Evolutionary conservation across 2,797 vertebrate genomes (phyloP).

Genomic region (Erethizon dorsatum): DNA sequence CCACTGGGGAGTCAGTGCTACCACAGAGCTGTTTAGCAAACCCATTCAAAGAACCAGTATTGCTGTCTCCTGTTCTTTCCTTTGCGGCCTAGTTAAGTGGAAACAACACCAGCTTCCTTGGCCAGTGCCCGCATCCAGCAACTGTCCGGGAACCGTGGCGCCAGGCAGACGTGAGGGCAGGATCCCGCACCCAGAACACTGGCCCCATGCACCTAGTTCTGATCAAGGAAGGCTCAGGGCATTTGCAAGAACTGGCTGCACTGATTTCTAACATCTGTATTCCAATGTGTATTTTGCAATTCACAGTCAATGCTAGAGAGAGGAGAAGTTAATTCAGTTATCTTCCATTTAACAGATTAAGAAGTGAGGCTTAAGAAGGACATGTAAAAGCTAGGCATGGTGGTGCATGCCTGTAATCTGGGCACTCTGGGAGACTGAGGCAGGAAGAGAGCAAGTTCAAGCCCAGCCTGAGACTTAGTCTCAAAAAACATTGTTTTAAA

Average conservation of each 20-base stretch:
- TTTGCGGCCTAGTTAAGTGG: background rate
- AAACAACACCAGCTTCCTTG: background rate
- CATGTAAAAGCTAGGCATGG: background rate
- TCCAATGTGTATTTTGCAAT: too few relatives aligned
- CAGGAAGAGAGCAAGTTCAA: background rate
- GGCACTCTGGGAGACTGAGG: background rate
- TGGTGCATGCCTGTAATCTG: background rate
- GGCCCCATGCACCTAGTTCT: fast-evolving
- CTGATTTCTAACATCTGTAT: background rate
- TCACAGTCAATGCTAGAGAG: fast-evolving
- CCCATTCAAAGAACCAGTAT: background rate
- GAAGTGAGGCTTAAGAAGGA: background rate
- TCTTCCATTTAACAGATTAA: background rate
- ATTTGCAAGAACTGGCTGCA: fast-evolving
- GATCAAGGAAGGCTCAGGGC: fast-evolving
- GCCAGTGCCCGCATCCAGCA: background rate
- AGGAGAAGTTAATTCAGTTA: background rate
- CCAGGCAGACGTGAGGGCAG: fast-evolving
- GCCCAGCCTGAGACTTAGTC: background rate
- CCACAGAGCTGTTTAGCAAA: too few relatives aligned
- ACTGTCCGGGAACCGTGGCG: background rate
- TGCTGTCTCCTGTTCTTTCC: background rate
- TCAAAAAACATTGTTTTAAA: background rate
- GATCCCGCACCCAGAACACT: fast-evolving
- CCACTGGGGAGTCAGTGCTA: too few relatives aligned